Evolutionary conservation across 1,140 invertebrate species (phyloP), one percentile per base, ranked within the genome.

Genomic region (Drosophila paulistorum): DNA sequence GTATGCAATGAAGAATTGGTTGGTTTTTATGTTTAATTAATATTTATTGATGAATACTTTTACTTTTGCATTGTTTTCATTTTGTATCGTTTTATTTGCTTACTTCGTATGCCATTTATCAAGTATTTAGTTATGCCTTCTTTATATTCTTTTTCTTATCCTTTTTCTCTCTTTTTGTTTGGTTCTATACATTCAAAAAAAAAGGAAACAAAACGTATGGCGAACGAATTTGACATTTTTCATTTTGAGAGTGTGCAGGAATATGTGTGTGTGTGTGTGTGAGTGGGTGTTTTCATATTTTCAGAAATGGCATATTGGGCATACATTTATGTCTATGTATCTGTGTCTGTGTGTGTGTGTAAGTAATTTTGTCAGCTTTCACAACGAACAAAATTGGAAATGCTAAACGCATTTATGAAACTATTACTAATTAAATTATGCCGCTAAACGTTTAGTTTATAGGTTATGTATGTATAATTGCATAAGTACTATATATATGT

Each of bases 361-460:
- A 23, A 23, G 9, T 23, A 23, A 51, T 23, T 51, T 51, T 23
- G 30, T 20, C 45, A 51, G 45, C 45, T 51, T 51, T 2, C 17
- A 51, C 45, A 51, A 51, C 45, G 20, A 51, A 23, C 45, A 51
- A 51, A 51, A 51, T 51, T 51, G 45, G 9, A 51, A 48, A 51
- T 51, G 45, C 45, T 51, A 23, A 51, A 51, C 17, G 45, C 45
- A 51, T 51, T 51, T 51, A 9, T 51, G 10, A 17, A 51, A 51
- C 45, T 51, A 51, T 51, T 51, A 58, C 61, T 62, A 69, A 65
- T 65, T 17, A 57, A 65, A 65, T 26, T 33, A 39, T 61, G 48
- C 33, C 39, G 54, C 42, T 57, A 35, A 61, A 67, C 39, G 48
- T 54, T 45, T 68, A 64, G 9, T 62, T 63, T 35, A 35, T 48